Base-by-base conservation (phyloP, 2,113 vertebrate genomes). In the Isichthys henryi region DNA sequence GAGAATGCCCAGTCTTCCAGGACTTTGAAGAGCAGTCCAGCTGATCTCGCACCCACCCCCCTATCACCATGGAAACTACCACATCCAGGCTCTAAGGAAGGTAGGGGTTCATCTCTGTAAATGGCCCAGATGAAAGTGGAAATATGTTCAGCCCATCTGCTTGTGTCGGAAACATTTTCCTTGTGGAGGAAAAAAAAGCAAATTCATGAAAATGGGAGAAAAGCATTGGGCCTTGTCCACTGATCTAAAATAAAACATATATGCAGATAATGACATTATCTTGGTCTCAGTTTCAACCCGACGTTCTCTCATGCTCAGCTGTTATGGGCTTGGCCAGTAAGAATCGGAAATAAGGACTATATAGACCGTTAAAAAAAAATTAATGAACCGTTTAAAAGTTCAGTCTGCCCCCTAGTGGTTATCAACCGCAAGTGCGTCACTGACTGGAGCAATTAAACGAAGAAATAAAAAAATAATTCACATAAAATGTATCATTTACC, bases 381-480 rank as follows among this genome's bases (percentile, higher is more conserved):
- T 2, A 13, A 84, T 23, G 21, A 62, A 62, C 56, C 56, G n/a
- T 62, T 62, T 62, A 62, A 62, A 62, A 62, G 56, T 62, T 52
- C 27, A 13, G 48, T 52, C 85, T 87, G 89, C 89, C 89, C 89
- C 58, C 89, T 80, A 74, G 89, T 90, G 89, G 89, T 27, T 5
- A 43, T 39, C 10, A 87, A 2, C 31, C 10, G 31, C 31, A 90
- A 90, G 27, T 80, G 23, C 85, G 35, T 15, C 88, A 88, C 17
- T 45, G 21, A 84, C 66, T 31, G 19, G 23, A 84, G 9, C 39
- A 23, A 85, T n/a, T 48, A 9, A 70, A 11, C 80, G 19, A 48
- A 48, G 1, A 85, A 84, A 23, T 27, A 10, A 9, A 58, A 35
- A 39, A 23, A 35, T 83, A 3, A 31, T 80, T 49, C 23, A 85